These are phyloP conservation scores for Micrasema longulum DNA, from an alignment of 1,140 invertebrate genomes.

Conservation along the genomic window DNA sequence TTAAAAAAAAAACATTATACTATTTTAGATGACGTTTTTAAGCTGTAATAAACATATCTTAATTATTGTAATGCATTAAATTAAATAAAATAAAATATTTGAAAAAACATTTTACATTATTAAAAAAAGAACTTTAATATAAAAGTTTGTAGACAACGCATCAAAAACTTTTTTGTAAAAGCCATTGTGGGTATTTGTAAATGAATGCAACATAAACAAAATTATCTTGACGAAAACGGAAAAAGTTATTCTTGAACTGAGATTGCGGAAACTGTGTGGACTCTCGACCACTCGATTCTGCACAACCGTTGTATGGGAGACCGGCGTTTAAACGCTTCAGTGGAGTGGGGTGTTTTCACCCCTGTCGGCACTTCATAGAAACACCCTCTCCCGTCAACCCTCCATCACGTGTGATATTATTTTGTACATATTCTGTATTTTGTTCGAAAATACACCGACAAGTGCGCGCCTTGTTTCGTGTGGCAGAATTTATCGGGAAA, in stretches of 20 bases:
- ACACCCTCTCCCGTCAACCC: slow-evolving; percentile 3
- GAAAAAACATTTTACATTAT: too few species aligned
- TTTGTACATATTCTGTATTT: slow-evolving; percentile 39
- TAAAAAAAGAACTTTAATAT: too few species aligned
- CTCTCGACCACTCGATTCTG: background rate
- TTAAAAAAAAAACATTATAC: too few species aligned
- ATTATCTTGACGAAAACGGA: too few species aligned
- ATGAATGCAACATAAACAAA: too few species aligned
- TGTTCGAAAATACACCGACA: slow-evolving; percentile 13
- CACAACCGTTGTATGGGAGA: slow-evolving; percentile 19
- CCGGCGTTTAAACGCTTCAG: slow-evolving; percentile 50
- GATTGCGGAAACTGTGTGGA: slow-evolving; percentile 12
- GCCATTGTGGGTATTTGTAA: too few species aligned
- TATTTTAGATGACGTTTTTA: too few species aligned
- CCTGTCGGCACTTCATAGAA: slow-evolving; percentile 37
- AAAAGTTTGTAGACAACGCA: too few species aligned
- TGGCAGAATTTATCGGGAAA: slow-evolving; percentile 16
- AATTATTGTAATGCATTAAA: too few species aligned
- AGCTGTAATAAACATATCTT: too few species aligned
- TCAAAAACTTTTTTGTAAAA: too few species aligned
- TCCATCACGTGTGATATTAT: slow-evolving; percentile 37
- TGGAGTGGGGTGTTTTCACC: slow-evolving; percentile 43
- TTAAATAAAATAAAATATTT: too few species aligned
- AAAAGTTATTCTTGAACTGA: slow-evolving; percentile 42
- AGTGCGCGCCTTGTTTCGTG: background rate